These are phyloP conservation scores for Cetoscarus ocellatus DNA, from an alignment of 2,797 vertebrate species.

Conservation along the genomic window DNA sequence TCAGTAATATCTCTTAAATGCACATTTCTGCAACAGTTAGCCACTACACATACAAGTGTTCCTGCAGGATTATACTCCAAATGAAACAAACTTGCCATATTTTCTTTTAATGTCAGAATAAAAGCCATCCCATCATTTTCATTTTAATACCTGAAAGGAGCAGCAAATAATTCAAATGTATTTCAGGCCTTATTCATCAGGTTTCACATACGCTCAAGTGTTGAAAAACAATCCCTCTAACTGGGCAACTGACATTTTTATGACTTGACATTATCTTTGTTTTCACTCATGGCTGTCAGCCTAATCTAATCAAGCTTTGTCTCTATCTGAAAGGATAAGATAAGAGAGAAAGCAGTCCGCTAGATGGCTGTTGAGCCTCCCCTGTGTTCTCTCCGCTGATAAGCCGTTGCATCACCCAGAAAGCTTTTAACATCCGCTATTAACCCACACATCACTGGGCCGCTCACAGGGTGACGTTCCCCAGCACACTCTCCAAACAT, in stretches of 20 bases:
- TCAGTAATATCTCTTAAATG: no score
- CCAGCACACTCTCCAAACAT: constrained; percentile 48
- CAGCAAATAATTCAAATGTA: not conserved
- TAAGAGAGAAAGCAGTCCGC: constrained; percentile 39
- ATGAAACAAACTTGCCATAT: no score
- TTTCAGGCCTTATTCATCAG: constrained; percentile 8
- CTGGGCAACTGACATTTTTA: constrained; percentile 46
- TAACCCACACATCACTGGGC: constrained; percentile 9
- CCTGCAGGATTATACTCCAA: no score
- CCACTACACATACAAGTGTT: no score
- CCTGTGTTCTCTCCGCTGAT: constrained; percentile 42
- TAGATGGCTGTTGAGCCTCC: constrained; percentile 38
- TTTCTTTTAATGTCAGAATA: not conserved
- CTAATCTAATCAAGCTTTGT: constrained; percentile 38
- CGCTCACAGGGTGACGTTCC: constrained; percentile 18
- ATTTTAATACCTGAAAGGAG: not conserved
- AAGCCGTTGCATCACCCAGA: constrained; percentile 48
- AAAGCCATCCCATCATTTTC: not conserved
- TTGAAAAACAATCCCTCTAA: constrained; percentile 24
- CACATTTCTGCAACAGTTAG: no score
- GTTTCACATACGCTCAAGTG: constrained; percentile 18
- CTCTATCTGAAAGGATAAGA: constrained; percentile 65
- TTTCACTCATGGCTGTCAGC: constrained; percentile 39
- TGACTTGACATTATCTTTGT: constrained; percentile 49
- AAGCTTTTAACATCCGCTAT: constrained; percentile 41